Percentiles rank a stretch among this genome's conserved stretches.
These are phyloP conservation scores for Eremophila alpestris DNA, from an alignment of 2,797 vertebrate genomes.

Conservation along the genomic window DNA sequence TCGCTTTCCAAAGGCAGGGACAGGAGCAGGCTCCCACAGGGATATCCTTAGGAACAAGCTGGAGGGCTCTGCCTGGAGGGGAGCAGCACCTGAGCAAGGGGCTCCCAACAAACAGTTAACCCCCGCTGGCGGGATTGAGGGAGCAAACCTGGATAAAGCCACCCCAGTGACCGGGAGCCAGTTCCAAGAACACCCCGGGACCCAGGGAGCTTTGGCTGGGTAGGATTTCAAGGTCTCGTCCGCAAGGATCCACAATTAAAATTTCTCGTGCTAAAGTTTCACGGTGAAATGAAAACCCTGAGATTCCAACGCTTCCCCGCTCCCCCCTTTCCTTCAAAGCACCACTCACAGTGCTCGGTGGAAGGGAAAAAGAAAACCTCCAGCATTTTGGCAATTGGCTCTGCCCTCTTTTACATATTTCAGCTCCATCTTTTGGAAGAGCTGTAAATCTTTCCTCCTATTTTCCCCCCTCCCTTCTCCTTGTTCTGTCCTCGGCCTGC, in stretches of 20 bases:
- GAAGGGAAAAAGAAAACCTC: constrained; percentile 63
- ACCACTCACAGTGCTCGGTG: not conserved
- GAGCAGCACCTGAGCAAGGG: not conserved
- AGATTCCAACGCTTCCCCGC: constrained; percentile 20
- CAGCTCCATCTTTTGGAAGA: constrained; percentile 25
- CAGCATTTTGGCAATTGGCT: constrained; percentile 38
- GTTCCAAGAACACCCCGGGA: constrained; percentile 59
- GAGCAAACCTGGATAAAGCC: constrained; percentile 4
- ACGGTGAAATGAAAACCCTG: constrained; percentile 65
- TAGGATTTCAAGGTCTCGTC: constrained; percentile 72
- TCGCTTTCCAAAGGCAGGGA: not conserved
- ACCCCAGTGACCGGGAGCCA: constrained; percentile 47
- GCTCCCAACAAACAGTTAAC: constrained; percentile 17
- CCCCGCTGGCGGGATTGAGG: not conserved
- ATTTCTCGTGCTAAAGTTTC: constrained; percentile 74
- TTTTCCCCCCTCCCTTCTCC: not conserved
- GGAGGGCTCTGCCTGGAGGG: not conserved
- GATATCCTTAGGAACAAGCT: not conserved
- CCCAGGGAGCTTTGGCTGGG: constrained; percentile 50
- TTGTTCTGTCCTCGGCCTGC: not conserved
- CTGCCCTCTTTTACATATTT: constrained; percentile 45
- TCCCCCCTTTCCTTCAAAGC: not conserved
- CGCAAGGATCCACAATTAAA: constrained; percentile 75
- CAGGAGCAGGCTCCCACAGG: not conserved
- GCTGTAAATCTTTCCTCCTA: not conserved